Base-by-base conservation (phyloP, 2,797 vertebrate genomes). In the Lepidocolaptes lacrymiger region DNA sequence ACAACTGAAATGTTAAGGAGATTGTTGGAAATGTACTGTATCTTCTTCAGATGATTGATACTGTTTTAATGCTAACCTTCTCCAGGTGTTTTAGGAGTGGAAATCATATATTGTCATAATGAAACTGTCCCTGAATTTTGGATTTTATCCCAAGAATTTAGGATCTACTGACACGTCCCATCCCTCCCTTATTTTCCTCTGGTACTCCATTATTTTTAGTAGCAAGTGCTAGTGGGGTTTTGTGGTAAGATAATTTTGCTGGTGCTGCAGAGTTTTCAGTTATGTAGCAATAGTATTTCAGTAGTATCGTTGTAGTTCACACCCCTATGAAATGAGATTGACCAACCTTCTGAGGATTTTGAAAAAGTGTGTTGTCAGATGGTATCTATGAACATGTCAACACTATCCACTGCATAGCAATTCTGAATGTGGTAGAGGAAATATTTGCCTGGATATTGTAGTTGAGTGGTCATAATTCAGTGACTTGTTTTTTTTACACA, bases 231-330 rank as follows among this genome's bases (percentile, higher is more conserved):
- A 68, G 43, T 61, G 39, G 88, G 66, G 23, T 91, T 93, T 96
- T 63, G 34, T 48, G 55, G 59, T 93, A 66, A 89, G 79, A 16
- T 82, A 69, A 46, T 80, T 82, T 86, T 90, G 55, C 34, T 69
- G 55, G 39, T 93, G 51, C 62, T 88, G 79, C 85, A 91, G 62
- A 93, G 77, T 85, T 63, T 93, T 88, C 54, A 77, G 43, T 62
- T 55, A 34, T 21, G 54, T 94, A 93, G 81, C 61, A 71, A 28
- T 88, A 86, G 52, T 84, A 73, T 86, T 89, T 94, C 67, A 74
- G 30, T 92, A 94, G 67, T 76, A 86, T 73, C 19, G 3, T 20
- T 61, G 37, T 92, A 94, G 91, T 67, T 84, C 23, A 32, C 0
- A 1, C 14, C n/a, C 17, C 6, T 83, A 0, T 68, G 22, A 63